Percentiles rank a stretch among this genome's conserved stretches.
These are phyloP conservation scores for Margaritifera margaritifera DNA, from an alignment of 2,888 invertebrate genomes.

Conservation along the genomic window DNA sequence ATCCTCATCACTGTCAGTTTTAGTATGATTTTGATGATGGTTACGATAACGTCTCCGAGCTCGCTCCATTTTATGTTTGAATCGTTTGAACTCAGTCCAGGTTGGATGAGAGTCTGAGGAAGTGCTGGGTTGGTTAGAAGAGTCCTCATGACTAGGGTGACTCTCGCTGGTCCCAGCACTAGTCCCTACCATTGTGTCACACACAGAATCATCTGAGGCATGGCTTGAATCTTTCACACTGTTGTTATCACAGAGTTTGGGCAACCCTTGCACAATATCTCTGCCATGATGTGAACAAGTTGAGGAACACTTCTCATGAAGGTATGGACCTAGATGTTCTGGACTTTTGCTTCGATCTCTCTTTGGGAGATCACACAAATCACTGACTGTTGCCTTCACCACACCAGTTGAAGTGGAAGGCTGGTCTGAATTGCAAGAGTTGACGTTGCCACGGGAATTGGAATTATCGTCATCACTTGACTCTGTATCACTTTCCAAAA, in stretches of 20 bases:
- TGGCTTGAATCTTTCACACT: not conserved
- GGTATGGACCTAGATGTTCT: conserved; percentile 22
- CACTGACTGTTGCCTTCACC: not conserved
- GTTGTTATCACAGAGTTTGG: not conserved
- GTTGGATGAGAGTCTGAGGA: conserved; percentile 32
- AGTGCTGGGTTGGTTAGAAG: not conserved
- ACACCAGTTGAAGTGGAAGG: too few relatives aligned
- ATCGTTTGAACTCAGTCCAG: conserved; percentile 58
- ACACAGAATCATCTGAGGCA: not conserved
- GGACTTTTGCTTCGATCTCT: conserved; percentile 7
- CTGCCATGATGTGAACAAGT: too few relatives aligned
- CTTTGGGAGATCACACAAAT: not conserved
- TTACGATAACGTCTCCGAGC: conserved; percentile 47
- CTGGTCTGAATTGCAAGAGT: too few relatives aligned
- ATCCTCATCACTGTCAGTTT: conserved; percentile 42
- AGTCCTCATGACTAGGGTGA: too few relatives aligned
- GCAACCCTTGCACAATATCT: too few relatives aligned
- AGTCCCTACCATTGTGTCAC: not conserved
- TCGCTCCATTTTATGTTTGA: conserved; percentile 48
- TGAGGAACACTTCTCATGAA: conserved; percentile 14
- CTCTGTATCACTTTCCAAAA: conserved; percentile 49
- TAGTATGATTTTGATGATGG: conserved; percentile 23
- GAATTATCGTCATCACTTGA: conserved; percentile 4
- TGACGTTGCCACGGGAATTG: too few relatives aligned
- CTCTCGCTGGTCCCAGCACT: too few relatives aligned